These are phyloP conservation scores for Tipula lateralis DNA, from an alignment of 2,888 invertebrate species.

Conservation along the genomic window DNA sequence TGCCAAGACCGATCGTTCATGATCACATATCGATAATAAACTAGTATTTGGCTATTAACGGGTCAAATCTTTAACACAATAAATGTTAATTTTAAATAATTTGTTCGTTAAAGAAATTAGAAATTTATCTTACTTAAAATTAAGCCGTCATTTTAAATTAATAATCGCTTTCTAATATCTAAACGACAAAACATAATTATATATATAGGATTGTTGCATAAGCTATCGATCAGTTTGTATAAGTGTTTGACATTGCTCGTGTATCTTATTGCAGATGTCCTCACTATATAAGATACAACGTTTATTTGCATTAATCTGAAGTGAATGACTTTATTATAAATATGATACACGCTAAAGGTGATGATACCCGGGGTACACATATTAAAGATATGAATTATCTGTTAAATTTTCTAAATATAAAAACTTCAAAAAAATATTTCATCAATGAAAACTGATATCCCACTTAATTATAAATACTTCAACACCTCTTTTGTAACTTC, in stretches of 20 bases:
- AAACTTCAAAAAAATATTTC: constrained; percentile 15
- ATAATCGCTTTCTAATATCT: no score
- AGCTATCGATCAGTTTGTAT: no score
- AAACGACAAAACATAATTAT: no score
- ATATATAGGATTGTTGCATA: no score
- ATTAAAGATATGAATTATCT: constrained; percentile 24
- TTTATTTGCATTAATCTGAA: neutral
- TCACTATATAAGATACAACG: neutral
- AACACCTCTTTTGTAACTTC: constrained; percentile 24
- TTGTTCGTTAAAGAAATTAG: neutral
- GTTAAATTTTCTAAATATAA: neutral
- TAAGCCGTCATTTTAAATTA: neutral
- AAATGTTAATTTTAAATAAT: neutral
- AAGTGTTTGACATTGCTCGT: no score
- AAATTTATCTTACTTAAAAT: neutral
- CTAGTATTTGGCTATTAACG: neutral
- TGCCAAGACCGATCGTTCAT: no score
- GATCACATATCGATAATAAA: no score
- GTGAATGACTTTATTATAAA: neutral
- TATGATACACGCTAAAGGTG: neutral
- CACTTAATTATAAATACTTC: constrained; percentile 24
- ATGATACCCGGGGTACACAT: neutral
- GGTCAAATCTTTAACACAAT: neutral
- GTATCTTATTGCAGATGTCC: no score
- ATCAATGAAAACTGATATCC: constrained; percentile 24